A percentile compares a stretch with the other conserved stretches of the same genome.
These are phyloP conservation scores for Athetis lepigone DNA, from an alignment of 2,888 invertebrate species.

Conservation along the genomic window DNA sequence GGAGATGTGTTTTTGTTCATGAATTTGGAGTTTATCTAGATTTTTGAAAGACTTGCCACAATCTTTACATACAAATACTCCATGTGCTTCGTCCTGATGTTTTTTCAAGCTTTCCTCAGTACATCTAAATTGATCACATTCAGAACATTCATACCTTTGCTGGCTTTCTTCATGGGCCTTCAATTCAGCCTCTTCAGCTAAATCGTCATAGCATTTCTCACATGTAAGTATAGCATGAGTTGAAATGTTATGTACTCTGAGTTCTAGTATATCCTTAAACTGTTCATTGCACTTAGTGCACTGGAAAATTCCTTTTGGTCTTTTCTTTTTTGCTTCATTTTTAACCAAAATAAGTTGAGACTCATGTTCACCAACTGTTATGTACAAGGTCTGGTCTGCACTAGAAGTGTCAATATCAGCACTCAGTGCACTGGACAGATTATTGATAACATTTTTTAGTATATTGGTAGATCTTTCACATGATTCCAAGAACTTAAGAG, in stretches of 20 bases:
- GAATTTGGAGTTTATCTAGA: constrained; percentile 74
- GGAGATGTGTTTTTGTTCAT: constrained; percentile 80
- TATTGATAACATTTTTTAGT: constrained; percentile 75
- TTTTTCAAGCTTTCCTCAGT: constrained; percentile 73
- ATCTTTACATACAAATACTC: constrained; percentile 76
- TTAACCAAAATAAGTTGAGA: constrained; percentile 72
- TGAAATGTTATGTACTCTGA: constrained; percentile 72
- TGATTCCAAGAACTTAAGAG: constrained; percentile 71
- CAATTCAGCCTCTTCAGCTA: constrained; percentile 66
- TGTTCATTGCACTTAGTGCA: constrained; percentile 72
- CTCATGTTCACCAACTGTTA: constrained; percentile 72
- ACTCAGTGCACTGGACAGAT: constrained; percentile 69
- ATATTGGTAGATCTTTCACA: constrained; percentile 72
- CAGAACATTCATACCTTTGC: constrained; percentile 72
- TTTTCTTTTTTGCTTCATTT: constrained; percentile 58
- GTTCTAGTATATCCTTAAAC: constrained; percentile 66
- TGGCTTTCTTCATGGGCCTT: constrained; percentile 65
- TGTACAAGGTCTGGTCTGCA: constrained; percentile 71
- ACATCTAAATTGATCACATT: constrained; percentile 71
- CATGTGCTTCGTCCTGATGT: constrained; percentile 74
- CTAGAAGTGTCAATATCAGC: constrained; percentile 63
- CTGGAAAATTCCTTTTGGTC: constrained; percentile 50
- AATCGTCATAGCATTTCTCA: constrained; percentile 73
- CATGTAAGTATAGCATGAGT: constrained; percentile 74
- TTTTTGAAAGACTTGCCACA: constrained; percentile 81